Evolutionary conservation across 2,888 invertebrate genomes (phyloP), one percentile per base, ranked within the genome.

Genomic region (Alloscopus bannaensis): DNA sequence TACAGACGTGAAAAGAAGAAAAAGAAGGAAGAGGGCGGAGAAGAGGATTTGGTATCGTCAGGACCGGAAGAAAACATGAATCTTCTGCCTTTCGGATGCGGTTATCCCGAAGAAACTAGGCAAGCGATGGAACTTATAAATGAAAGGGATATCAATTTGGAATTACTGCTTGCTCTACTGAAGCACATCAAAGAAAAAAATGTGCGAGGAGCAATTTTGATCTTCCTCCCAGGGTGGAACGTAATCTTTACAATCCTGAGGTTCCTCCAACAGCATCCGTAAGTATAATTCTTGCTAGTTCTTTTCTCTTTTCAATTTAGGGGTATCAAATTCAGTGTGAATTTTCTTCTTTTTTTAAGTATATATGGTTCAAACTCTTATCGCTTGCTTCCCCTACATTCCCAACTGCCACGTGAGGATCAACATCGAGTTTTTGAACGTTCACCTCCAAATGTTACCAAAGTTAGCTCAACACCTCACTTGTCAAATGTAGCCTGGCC

Each of bases 221-320:
- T 99, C 1, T 99, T 99, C 88, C 90, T 99, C 0, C 98, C 99
- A 0, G 99, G 99, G 0, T 99, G 99, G 99, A 98, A 97, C 89
- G 90, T 97, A 16, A 99, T 99, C 86, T 97, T 97, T 89, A 94
- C 95, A 0, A 90, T 98, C 65, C 93, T 96, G 93, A 94, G 94
- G 87, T 93, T 93, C 87, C 90, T 99, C 36, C 93, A 94, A 86
- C 91, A 92, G 75, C 93, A 94, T 87, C 91, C 92, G 94, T 83
- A 89, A 91, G 86, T 11, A 42, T n/a, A 4, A 1, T 65, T 36
- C n/a, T 3, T 18, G 16, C 26, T n/a, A 28, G 1, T 28, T 4
- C 57, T 28, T 28, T 24, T 24, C 36, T 36, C 13, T 36, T 36
- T 13, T 36, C 13, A 36, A 36, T 36, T 8, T 8, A 8, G 36